Evolutionary conservation across 2,113 vertebrate species (phyloP), one percentile per base, ranked within the genome.

Genomic region (Takifugu flavidus): DNA sequence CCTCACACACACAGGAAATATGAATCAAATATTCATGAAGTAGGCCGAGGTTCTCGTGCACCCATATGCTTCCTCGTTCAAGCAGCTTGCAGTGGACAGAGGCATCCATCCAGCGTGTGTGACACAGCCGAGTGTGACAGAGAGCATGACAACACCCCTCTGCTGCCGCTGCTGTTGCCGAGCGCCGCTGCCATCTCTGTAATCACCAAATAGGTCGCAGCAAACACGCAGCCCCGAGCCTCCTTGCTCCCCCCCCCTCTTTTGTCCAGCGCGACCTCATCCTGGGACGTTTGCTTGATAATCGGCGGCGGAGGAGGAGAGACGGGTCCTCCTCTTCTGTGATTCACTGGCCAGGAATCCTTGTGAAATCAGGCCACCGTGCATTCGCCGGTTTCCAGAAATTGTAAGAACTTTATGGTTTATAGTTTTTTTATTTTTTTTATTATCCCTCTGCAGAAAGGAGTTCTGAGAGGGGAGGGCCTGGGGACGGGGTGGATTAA

Each of bases 11-110:
- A 84, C 86, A 87, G 82, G 85, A 90, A 88, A 85, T 85, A 86
- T 79, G 77, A 88, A 92, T 92, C 72, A 91, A 92, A 91, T 91
- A 91, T 91, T 90, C 86, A 91, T 91, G 89, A 88, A 83, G 84
- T 81, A 84, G 84, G 88, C 85, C 83, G 84, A 88, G 79, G 85
- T 87, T 88, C 75, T 84, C 78, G 58, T 82, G 58, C 77, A 83
- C 83, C 90, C 89, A 90, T 91, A 90, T 91, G 91, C 86, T 91
- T 89, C 83, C 83, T 80, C 77, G 70, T 78, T 83, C 59, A 82
- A 88, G 80, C 87, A 86, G 87, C 87, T 91, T 89, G 84, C 87
- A 76, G 84, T 80, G 83, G 86, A 86, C 83, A 73, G 73, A 84
- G 84, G 78, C 77, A 74, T 73, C 72, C 77, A 70, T 78, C 80